These are phyloP conservation scores for Pseudorasbora parva DNA, from an alignment of 2,113 vertebrate species.

Conservation along the genomic window DNA sequence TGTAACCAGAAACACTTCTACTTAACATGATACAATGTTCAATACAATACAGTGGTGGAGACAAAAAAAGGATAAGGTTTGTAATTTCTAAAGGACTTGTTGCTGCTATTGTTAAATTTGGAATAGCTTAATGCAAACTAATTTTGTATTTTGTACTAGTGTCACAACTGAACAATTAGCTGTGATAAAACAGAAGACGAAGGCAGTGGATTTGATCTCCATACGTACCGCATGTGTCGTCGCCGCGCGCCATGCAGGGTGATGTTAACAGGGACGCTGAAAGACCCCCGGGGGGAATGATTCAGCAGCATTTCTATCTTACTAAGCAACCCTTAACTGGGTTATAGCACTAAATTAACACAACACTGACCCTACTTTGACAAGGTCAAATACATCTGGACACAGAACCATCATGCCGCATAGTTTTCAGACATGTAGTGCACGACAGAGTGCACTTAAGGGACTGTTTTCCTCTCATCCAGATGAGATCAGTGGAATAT, in stretches of 20 bases:
- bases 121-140: neutral
- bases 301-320: slow-evolving; percentile 68
- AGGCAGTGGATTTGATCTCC: slow-evolving; percentile 15
- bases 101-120: neutral
- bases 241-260: slow-evolving; percentile 78
- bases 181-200: neutral
- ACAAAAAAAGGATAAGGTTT: neutral
- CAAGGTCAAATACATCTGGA: slow-evolving; percentile 15
- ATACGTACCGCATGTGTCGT: slow-evolving; percentile 77
- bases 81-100: neutral
- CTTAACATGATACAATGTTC: too few relatives aligned
- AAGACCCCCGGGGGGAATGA: slow-evolving; percentile 74
- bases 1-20: too few relatives aligned
- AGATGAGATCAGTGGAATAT: slow-evolving; percentile 57
- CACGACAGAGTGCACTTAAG: slow-evolving; percentile 34
- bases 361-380: neutral
- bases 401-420: neutral
- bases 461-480: slow-evolving; percentile 45
- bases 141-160: neutral
- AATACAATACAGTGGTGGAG: neutral
- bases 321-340: slow-evolving; percentile 31
- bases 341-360: slow-evolving; percentile 23
- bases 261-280: slow-evolving; percentile 81
- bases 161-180: neutral
- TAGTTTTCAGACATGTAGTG: neutral